Evolutionary conservation across 2,113 vertebrate genomes (phyloP).

Genomic region (Cacatua alba): DNA sequence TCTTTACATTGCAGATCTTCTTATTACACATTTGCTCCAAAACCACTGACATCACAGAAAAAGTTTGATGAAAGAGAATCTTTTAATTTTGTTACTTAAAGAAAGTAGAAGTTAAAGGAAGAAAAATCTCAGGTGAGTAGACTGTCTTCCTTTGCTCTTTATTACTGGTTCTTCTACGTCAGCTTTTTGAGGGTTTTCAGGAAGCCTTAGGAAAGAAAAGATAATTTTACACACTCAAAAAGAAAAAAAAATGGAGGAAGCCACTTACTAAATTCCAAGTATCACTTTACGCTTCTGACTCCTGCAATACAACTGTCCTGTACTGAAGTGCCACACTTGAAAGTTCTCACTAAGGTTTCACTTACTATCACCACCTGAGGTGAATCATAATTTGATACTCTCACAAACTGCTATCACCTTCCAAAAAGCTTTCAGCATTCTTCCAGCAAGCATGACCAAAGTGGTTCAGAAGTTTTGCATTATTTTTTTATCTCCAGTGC

Average conservation of each 20-base stretch:
- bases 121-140: neutral
- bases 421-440: neutral
- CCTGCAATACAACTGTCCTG: neutral
- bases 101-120: neutral
- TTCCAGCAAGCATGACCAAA: neutral
- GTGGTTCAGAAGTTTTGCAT: neutral
- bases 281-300: neutral
- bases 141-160: neutral
- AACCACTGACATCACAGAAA: neutral
- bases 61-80: neutral
- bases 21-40: conserved; percentile 21
- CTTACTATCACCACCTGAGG: neutral
- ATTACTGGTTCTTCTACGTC: neutral
- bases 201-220: neutral
- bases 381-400: neutral
- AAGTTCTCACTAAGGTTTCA: neutral
- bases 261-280: neutral
- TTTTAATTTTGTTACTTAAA: conserved; percentile 3
- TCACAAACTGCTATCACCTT: neutral
- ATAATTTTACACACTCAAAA: neutral
- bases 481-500: neutral
- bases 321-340: neutral
- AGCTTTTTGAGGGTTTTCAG: neutral
- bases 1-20: conserved; percentile 18
- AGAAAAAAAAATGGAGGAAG: neutral